phyloP scores from a whole-genome alignment of 37 sponge, comb jelly and placozoan genomes.

The Theonella swinhoei region DNA sequence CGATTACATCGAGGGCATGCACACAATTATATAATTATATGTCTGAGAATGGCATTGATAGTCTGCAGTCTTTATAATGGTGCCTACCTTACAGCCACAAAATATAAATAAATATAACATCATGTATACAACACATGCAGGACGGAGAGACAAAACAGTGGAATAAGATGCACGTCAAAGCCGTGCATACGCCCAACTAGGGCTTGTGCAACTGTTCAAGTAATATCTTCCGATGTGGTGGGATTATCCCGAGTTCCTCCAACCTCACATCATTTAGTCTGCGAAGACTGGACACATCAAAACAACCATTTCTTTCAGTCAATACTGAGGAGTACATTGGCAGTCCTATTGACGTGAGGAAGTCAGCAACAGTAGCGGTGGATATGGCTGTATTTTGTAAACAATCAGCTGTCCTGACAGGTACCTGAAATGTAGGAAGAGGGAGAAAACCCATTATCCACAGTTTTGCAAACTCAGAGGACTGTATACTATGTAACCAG shows the following conservation, averaged over 20 bases:
- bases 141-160: not conserved
- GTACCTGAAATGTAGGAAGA: not conserved
- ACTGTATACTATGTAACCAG: no score
- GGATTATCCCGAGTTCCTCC: not conserved
- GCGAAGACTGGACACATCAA: not conserved
- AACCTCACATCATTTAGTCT: not conserved
- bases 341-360: constrained; percentile 2
- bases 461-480: no score
- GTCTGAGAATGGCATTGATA: no score
- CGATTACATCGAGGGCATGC: no score
- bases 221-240: not conserved
- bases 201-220: not conserved
- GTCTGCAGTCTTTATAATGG: no score
- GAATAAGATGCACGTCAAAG: not conserved
- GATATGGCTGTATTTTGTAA: not conserved
- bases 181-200: not conserved
- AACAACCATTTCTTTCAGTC: not conserved
- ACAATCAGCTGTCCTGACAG: not conserved
- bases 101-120: no score
- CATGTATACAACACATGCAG: not conserved
- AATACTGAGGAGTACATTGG: constrained; percentile 8
- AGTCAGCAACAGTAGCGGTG: not conserved
- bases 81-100: no score
- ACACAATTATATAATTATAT: no score
- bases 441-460: no score